Evolutionary conservation across 2,797 vertebrate genomes (phyloP).

Genomic region (Selene dorsalis): DNA sequence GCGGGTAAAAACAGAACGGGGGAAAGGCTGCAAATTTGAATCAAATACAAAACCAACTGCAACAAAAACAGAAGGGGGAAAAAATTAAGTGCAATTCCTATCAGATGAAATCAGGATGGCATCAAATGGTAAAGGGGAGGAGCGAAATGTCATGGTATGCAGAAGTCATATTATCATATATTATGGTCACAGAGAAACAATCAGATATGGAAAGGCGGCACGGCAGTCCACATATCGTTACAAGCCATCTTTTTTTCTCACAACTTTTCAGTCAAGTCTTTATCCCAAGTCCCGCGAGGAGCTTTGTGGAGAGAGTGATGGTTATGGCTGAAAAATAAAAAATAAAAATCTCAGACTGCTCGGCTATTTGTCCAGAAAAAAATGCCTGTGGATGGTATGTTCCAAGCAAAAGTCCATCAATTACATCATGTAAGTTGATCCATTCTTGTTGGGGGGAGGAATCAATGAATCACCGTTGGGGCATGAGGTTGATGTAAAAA

Average conservation of each 20-base stretch:
- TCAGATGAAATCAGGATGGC: constrained; percentile 76
- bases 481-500: constrained; percentile 38
- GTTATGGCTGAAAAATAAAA: constrained; percentile 13
- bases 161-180: constrained; percentile 73
- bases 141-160: constrained; percentile 61
- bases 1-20: constrained; percentile 55
- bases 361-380: constrained; percentile 64
- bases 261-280: constrained; percentile 60
- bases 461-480: constrained; percentile 39
- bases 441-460: constrained; percentile 44
- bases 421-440: constrained; percentile 54
- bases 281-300: constrained; percentile 53
- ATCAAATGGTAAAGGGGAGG: constrained; percentile 58
- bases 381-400: constrained; percentile 56
- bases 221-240: constrained; percentile 68
- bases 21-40: constrained; percentile 62
- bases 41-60: constrained; percentile 75
- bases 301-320: constrained; percentile 48
- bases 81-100: constrained; percentile 78
- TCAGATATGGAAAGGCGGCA: constrained; percentile 75
- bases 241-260: constrained; percentile 59
- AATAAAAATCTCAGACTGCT: constrained; percentile 41
- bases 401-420: constrained; percentile 63
- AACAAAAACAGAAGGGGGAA: constrained; percentile 62
- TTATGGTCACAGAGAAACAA: constrained; percentile 75